These are phyloP conservation scores for Motacilla tschutschensis DNA, from an alignment of 2,113 vertebrate species.

Conservation along the genomic window DNA sequence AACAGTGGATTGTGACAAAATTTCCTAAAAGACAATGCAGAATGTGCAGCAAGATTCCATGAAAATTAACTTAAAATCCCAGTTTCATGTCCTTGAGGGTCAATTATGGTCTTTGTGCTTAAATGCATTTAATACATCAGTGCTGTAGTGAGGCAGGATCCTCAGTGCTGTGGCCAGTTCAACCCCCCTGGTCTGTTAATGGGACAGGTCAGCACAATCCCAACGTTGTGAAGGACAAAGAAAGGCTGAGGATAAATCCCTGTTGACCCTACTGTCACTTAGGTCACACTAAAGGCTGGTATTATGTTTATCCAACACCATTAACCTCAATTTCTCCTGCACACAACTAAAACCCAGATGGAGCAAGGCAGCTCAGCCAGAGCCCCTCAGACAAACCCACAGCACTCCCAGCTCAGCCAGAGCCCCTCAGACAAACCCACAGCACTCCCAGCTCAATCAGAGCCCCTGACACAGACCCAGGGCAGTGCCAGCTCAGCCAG, in stretches of 20 bases:
- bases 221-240: fast-evolving
- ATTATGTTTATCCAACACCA: not conserved
- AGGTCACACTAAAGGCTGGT: not conserved
- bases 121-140: not conserved
- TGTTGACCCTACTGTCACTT: not conserved
- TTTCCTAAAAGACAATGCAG: not conserved
- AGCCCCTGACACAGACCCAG: fast-evolving
- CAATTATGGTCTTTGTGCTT: not conserved
- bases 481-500: not conserved
- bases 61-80: not conserved
- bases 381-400: fast-evolving
- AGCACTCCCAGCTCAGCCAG: not conserved
- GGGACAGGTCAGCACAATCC: not conserved
- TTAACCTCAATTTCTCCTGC: not conserved
- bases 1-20: not conserved
- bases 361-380: not conserved
- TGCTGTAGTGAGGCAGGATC: not conserved
- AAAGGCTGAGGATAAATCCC: not conserved
- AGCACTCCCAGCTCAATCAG: not conserved
- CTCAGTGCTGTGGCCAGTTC: not conserved
- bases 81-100: not conserved
- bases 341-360: not conserved
- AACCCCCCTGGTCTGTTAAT: not conserved
- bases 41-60: not conserved
- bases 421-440: fast-evolving